Evolutionary conservation across 2,797 vertebrate species (phyloP), one percentile per base, ranked within the genome.

Genomic region (Nothura maculosa): DNA sequence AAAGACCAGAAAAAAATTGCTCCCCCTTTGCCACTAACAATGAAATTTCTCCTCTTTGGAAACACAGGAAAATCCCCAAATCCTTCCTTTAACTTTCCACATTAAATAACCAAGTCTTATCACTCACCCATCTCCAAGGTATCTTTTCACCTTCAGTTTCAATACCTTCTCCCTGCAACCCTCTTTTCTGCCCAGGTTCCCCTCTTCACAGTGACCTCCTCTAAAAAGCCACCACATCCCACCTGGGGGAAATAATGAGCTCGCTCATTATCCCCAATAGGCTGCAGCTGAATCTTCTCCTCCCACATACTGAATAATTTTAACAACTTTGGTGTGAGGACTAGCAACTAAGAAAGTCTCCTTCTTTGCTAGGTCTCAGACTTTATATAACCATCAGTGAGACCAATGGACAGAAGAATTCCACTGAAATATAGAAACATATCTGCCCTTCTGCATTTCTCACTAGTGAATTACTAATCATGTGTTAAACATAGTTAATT

Each of bases 171-270:
- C 12, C 9, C 10, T 58, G 2, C 0, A 0, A 3, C 30, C 67
- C 54, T 54, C 36, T 36, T 9, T 9, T 22, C 19, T 47, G 9
- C 12, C 28, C 16, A 75, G 9, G 7, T n/a, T 67, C 1, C 25
- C 28, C 10, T 67, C 34, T 63, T 64, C n/a, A 28, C 20, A n/a
- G 6, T n/a, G 62, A 4, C 34, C 6, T 34, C 4, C 28, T 27
- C 10, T 32, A 91, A 1, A 1, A 62, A 6, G 12, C 22, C 40
- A 63, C 2, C 0, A 0, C 9, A 6, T 24, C 19, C 20, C 78
- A 86, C 50, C 28, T 84, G 72, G 10, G 79, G 47, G 16, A 84
- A 87, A 79, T 50, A 58, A 88, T 6, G 13, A 89, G 68, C 24
- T 55, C 52, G 52, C 11, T 48, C 17, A 42, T 88, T 24, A 93